A percentile compares a stretch with the other conserved stretches of the same genome.
These are phyloP conservation scores for Apogon hyalosoma DNA, from an alignment of 2,797 vertebrate species.

Conservation along the genomic window DNA sequence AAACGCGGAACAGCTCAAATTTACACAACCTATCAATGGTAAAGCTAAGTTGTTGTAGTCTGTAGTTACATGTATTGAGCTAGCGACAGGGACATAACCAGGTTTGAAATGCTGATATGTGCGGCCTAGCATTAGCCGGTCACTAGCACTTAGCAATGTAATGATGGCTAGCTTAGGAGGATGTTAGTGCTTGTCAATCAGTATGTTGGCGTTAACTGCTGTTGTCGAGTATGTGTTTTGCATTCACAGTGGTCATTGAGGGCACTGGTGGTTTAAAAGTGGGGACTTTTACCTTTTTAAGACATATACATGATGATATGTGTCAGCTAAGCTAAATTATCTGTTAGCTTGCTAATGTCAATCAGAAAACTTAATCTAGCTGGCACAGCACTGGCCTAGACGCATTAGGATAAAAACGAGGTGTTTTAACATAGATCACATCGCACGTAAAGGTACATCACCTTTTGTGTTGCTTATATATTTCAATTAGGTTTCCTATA, in stretches of 20 bases:
- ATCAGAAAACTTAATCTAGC: constrained; percentile 68
- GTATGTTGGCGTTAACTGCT: constrained; percentile 1
- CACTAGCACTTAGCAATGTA: constrained; percentile 39
- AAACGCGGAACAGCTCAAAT: constrained; percentile 27
- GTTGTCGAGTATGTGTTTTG: constrained; percentile 1
- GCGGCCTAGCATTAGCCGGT: constrained; percentile 75
- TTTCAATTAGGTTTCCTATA: constrained; percentile 3
- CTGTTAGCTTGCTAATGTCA: constrained; percentile 69
- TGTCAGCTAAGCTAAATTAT: constrained; percentile 51
- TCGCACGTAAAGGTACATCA: not conserved
- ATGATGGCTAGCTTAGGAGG: constrained; percentile 5
- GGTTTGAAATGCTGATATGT: constrained; percentile 49
- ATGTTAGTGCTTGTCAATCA: constrained; percentile 40
- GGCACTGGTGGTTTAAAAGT: not conserved
- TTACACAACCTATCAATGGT: constrained; percentile 2
- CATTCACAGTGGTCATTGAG: constrained; percentile 6
- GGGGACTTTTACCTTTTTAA: not conserved
- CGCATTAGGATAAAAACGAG: not conserved
- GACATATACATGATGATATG: not conserved
- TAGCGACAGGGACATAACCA: constrained; percentile 40
- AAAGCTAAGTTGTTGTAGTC: constrained; percentile 30
- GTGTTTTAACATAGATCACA: constrained; percentile 18
- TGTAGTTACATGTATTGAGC: constrained; percentile 33
- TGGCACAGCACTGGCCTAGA: constrained; percentile 45
- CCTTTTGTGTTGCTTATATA: not conserved